Conservation (phyloP, 2,797 vertebrate species). For the Buphagus erythrorhynchus region DNA sequence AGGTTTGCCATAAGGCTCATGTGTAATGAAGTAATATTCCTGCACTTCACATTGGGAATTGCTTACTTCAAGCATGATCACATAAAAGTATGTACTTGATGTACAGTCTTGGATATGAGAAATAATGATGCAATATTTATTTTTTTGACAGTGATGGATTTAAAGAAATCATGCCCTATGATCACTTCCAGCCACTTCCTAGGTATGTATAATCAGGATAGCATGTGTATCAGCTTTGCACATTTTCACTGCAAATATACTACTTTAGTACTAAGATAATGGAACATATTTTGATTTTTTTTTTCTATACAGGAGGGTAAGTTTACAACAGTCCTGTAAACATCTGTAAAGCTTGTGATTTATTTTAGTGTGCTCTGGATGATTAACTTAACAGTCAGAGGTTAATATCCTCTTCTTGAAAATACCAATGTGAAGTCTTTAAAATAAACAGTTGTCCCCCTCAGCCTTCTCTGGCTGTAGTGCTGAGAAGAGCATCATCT, state of each 20-base stretch:
- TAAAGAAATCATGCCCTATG: conserved; percentile 96
- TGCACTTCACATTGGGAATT: not conserved
- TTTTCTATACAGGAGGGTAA: not conserved
- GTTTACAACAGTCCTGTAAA: not conserved
- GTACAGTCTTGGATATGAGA: not conserved
- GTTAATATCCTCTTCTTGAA: not conserved
- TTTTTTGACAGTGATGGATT: conserved; percentile 89
- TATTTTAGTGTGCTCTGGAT: not conserved
- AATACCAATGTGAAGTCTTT: not conserved
- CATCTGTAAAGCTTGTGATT: not conserved
- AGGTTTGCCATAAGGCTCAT: not conserved
- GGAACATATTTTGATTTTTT: not conserved
- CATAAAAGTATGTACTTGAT: not conserved
- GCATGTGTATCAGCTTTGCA: not conserved
- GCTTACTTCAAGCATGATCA: not conserved
- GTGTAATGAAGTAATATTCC: not conserved
- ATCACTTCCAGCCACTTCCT: conserved; percentile 94
- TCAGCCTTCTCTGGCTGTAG: not conserved
- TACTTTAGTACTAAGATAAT: not conserved
- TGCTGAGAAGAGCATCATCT: not conserved
- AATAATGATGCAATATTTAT: conserved; percentile 50
- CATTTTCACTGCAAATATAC: not conserved
- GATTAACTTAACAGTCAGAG: not conserved
- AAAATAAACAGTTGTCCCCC: not conserved
- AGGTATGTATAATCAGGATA: conserved; percentile 80